Evolutionary conservation across 1,140 invertebrate species (phyloP).

Genomic region (Antheraea mylitta): DNA sequence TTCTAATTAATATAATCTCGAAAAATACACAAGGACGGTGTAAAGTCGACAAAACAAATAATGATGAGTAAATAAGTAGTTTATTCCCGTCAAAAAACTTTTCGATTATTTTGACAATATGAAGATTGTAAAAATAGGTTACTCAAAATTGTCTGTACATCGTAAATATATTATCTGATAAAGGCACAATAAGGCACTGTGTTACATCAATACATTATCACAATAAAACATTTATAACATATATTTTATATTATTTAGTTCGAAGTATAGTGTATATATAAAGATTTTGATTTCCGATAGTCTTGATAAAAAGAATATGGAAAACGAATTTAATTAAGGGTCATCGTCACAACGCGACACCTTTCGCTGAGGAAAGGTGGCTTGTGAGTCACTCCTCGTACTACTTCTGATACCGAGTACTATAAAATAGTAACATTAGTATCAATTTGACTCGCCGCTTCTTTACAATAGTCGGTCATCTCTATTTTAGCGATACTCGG

Average conservation of each 20-base stretch:
- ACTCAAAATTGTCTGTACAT: conserved; percentile 44
- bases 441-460: background rate
- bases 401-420: background rate
- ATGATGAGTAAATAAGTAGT: conserved; percentile 65
- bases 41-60: conserved; percentile 70
- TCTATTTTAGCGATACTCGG: background rate
- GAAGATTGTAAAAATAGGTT: conserved; percentile 64
- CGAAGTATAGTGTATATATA: conserved; percentile 15
- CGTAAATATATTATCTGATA: conserved; percentile 72
- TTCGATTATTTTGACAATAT: conserved; percentile 43
- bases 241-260: conserved; percentile 25
- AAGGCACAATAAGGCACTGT: conserved; percentile 77
- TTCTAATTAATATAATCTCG: conserved; percentile 69
- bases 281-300: conserved; percentile 58
- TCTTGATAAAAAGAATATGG: conserved; percentile 62
- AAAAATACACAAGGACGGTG: conserved; percentile 77
- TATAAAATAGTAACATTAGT: background rate
- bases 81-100: conserved; percentile 54
- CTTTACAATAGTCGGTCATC: background rate
- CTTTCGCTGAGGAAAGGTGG: conserved; percentile 68
- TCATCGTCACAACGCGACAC: conserved; percentile 46
- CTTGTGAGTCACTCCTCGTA: conserved; percentile 39
- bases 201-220: conserved; percentile 69
- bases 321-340: conserved; percentile 45
- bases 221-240: conserved; percentile 58